Base-by-base conservation (phyloP, 2,113 vertebrate species). In the Microcebus ravelobensis region DNA sequence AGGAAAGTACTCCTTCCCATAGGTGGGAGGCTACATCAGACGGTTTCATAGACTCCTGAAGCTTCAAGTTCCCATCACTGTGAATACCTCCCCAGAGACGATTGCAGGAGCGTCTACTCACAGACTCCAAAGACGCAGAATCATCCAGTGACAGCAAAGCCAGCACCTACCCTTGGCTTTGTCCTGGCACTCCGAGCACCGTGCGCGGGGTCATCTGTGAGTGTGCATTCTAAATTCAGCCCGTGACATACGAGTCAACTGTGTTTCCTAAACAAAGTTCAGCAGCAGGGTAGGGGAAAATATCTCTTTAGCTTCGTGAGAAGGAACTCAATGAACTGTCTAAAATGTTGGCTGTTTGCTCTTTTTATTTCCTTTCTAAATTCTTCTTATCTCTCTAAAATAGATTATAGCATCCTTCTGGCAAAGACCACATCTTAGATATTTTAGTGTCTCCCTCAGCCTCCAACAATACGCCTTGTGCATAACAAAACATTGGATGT, bases 181-280 rank as follows among this genome's bases (percentile, higher is more conserved):
- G 95, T 91, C 95, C 96, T 97, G 96, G 94, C 81, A 52, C 68
- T 85, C 98, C 87, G 59, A 97, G 96, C 94, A 96, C 96, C 87
- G 92, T 65, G 61, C 74, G 96, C 96, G 97, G 90, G 50, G 90
- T 95, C 0, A 1, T 83, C 91, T 55, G 57, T 94, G 95, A 97
- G 91, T 94, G 83, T 91, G 65, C 36, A n/a, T 94, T 96, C 95
- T 97, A 98, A 97, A 96, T 95, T 94, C 94, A 97, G 95, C 97
- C 92, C 85, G 91, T 86, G 97, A 97, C 97, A 95, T 95, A 88
- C 84, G 80, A 95, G 94, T 90, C 96, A 95, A 85, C 96, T 94
- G 95, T 91, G 91, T 93, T 97, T 97, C 95, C 98, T 91, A 74
- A 93, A 93, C 93, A 74, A 96, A 83, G 27, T 59, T 91, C 98